phyloP scores from a whole-genome alignment of 2,888 invertebrate genomes.

The Drosophila crucigera region DNA sequence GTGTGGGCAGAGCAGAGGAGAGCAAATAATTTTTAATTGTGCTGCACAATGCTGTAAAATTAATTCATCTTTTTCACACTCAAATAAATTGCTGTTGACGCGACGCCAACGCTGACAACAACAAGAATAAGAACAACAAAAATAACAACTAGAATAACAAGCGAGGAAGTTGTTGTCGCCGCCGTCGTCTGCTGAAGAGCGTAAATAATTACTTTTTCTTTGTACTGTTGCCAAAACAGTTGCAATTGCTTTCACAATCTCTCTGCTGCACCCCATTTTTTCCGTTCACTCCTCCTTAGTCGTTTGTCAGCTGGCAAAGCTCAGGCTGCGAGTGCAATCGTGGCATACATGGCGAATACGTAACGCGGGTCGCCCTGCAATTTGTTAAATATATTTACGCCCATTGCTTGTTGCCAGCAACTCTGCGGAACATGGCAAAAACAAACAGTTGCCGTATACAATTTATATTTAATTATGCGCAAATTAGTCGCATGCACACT shows the following conservation, averaged over 20 bases:
- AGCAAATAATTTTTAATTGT: conserved; percentile 81
- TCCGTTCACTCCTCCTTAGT: conserved; percentile 19
- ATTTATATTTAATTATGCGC: conserved; percentile 83
- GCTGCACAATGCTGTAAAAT: conserved; percentile 82
- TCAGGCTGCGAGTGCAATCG: conserved; percentile 45
- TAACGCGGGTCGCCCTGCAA: conserved; percentile 63
- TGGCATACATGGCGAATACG: conserved; percentile 69
- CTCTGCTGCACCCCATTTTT: conserved; percentile 2
- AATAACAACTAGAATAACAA: conserved; percentile 43
- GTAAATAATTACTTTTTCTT: conserved; percentile 81
- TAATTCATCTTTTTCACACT: conserved; percentile 82
- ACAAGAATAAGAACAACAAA: conserved; percentile 6
- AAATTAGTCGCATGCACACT: conserved; percentile 73
- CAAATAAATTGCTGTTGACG: conserved; percentile 82
- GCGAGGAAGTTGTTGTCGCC: conserved; percentile 61
- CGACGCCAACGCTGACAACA: conserved; percentile 63
- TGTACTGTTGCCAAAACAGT: conserved; percentile 78
- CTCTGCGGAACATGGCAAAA: conserved; percentile 48
- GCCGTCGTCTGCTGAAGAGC: conserved; percentile 76
- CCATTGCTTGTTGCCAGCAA: conserved; percentile 73
- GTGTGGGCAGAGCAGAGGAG: conserved; percentile 35
- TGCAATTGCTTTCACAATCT: conserved; percentile 63
- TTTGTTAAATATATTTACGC: conserved; percentile 81
- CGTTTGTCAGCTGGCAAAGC: conserved; percentile 61
- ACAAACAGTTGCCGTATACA: conserved; percentile 75